Evolutionary conservation across 1,140 invertebrate species (phyloP).

Genomic region (Nixonia krombeini): DNA sequence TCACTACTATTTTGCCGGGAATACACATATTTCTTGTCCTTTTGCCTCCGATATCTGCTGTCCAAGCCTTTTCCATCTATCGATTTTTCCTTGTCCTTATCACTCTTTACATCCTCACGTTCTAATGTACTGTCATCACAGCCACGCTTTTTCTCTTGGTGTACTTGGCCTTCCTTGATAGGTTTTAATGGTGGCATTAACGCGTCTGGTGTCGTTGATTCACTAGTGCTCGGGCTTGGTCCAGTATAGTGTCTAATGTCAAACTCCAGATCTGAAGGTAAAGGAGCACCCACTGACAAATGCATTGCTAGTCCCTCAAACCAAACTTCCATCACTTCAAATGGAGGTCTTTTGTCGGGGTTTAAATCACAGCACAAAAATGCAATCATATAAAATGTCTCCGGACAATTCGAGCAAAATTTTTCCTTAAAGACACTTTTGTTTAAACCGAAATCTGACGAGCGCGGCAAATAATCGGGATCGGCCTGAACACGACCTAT

Average conservation of each 20-base stretch:
- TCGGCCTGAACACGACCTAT: slow-evolving; percentile 94
- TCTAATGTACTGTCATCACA: slow-evolving; percentile 68
- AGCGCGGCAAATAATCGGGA: slow-evolving; percentile 91
- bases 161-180: slow-evolving; percentile 70
- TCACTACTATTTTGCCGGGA: slow-evolving; percentile 25
- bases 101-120: slow-evolving; percentile 45
- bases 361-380: slow-evolving; percentile 91
- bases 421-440: slow-evolving; percentile 88
- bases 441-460: slow-evolving; percentile 92
- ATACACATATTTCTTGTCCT: slow-evolving; percentile 9
- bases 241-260: slow-evolving; percentile 82
- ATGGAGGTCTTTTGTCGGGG: slow-evolving; percentile 88
- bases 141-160: slow-evolving; percentile 63
- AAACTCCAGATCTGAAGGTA: slow-evolving; percentile 79
- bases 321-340: slow-evolving; percentile 89
- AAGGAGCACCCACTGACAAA: slow-evolving; percentile 75
- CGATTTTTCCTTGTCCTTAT: neutral
- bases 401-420: slow-evolving; percentile 90
- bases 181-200: slow-evolving; percentile 69
- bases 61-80: too few species aligned
- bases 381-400: slow-evolving; percentile 88
- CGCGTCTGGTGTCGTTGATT: slow-evolving; percentile 75
- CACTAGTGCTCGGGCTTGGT: slow-evolving; percentile 74
- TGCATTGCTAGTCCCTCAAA: slow-evolving; percentile 83
- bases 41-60: slow-evolving; percentile 1